Evolutionary conservation across 1,140 invertebrate genomes (phyloP).

Genomic region (Trichomalopsis sarcophagae): DNA sequence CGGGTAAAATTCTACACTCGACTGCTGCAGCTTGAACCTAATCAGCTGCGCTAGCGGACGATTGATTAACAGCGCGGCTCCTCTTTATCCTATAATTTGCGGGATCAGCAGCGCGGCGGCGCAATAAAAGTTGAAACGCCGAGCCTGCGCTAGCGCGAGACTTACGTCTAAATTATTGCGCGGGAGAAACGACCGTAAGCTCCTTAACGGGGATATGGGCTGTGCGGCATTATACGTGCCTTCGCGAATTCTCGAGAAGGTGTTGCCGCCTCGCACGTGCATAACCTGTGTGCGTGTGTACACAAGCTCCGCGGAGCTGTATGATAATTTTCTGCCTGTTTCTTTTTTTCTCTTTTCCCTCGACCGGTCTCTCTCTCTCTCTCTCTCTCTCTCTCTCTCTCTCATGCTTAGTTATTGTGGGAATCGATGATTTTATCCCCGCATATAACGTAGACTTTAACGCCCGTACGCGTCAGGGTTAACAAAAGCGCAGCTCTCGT

Average conservation of each 20-base stretch:
- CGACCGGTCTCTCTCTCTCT: too few species aligned
- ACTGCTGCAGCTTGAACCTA: neutral
- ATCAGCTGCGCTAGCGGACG: neutral
- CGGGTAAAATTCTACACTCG: neutral
- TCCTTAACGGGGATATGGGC: neutral
- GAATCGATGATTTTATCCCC: too few species aligned
- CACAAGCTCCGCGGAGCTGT: neutral
- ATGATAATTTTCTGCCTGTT: neutral
- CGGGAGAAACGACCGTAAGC: slow-evolving; percentile 23
- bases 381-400: too few species aligned
- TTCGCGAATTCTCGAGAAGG: neutral
- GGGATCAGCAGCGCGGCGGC: slow-evolving; percentile 33
- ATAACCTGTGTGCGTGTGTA: neutral
- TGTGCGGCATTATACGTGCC: neutral
- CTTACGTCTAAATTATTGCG: slow-evolving; percentile 52
- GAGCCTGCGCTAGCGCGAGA: neutral
- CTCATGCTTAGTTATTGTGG: too few species aligned
- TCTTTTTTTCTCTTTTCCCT: too few species aligned
- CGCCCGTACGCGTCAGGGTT: too few species aligned
- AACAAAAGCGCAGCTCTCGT: too few species aligned
- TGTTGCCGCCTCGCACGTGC: neutral
- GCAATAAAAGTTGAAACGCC: slow-evolving; percentile 26
- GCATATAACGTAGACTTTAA: too few species aligned
- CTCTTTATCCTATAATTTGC: slow-evolving; percentile 42
- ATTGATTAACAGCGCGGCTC: slow-evolving; percentile 38